Percentiles rank a stretch among this genome's conserved stretches.
These are phyloP conservation scores for Cerceris rybyensis DNA, from an alignment of 2,888 invertebrate species.

Conservation along the genomic window DNA sequence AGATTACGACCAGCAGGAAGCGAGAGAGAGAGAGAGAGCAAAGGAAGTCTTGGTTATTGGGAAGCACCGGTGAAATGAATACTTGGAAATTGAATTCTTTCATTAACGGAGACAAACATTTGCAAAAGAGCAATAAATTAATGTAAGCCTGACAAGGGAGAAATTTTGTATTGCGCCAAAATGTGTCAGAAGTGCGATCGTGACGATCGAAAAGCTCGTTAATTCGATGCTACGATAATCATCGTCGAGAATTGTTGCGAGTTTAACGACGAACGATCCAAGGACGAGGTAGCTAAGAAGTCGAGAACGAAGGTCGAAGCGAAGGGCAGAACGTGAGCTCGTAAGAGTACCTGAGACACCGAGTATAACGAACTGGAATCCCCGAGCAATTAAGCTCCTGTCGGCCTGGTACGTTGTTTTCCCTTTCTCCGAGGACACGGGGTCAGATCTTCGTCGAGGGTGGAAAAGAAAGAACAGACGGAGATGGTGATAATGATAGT, in stretches of 20 bases:
- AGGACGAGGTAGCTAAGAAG: slow-evolving; percentile 10
- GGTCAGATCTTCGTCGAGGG: not conserved
- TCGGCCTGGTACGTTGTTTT: slow-evolving; percentile 23
- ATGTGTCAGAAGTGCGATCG: too few relatives aligned
- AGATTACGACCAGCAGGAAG: not conserved
- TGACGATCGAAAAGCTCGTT: too few relatives aligned
- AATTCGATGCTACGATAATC: too few relatives aligned
- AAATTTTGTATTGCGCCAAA: too few relatives aligned
- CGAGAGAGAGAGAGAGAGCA: too few relatives aligned
- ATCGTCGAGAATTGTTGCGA: too few relatives aligned
- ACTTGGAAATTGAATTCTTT: too few relatives aligned
- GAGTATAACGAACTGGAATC: slow-evolving; percentile 75
- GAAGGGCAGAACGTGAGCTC: slow-evolving; percentile 23
- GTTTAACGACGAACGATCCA: not conserved
- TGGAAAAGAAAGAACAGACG: not conserved
- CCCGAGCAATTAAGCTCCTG: slow-evolving; percentile 77
- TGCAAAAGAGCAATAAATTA: too few relatives aligned
- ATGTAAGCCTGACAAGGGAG: too few relatives aligned
- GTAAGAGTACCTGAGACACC: slow-evolving; percentile 68
- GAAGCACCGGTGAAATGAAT: too few relatives aligned
- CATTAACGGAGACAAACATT: too few relatives aligned
- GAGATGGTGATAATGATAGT: not conserved
- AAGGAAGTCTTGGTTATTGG: too few relatives aligned
- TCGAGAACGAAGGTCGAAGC: slow-evolving; percentile 32
- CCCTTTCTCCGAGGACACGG: slow-evolving; percentile 18